Evolutionary conservation across 1,140 invertebrate genomes (phyloP).

Genomic region (Matsumurasca onukii): DNA sequence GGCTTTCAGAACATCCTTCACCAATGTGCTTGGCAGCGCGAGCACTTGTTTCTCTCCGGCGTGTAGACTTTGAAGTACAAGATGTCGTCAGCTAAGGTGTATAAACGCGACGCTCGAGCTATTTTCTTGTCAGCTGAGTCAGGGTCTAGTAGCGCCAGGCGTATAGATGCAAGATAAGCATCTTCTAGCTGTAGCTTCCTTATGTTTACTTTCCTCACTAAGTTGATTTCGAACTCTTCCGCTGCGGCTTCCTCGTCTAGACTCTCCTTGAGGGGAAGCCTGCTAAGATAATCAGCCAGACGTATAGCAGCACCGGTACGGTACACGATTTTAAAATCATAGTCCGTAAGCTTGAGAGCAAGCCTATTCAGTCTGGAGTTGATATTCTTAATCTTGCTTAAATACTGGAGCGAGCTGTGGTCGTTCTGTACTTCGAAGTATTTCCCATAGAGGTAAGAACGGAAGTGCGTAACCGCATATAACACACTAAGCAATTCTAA

Average conservation of each 20-base stretch:
- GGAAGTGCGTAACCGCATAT: neutral
- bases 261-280: neutral
- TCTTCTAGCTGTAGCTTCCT: neutral
- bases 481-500: neutral
- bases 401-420: neutral
- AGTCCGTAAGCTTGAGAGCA: neutral
- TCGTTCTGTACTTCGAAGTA: neutral
- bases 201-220: neutral
- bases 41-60: neutral
- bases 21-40: too few species aligned
- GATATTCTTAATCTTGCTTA: neutral
- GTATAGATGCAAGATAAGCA: too few species aligned
- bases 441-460: neutral
- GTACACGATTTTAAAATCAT: neutral
- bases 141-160: neutral
- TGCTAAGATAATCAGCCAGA: neutral
- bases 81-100: too few species aligned
- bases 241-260: neutral
- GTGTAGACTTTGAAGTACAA: neutral
- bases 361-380: neutral
- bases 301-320: neutral
- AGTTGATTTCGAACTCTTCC: too few species aligned
- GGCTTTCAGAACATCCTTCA: neutral
- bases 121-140: neutral
- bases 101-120: neutral